phyloP scores from a whole-genome alignment of 2,797 vertebrate genomes.

The Vultur gryphus region DNA sequence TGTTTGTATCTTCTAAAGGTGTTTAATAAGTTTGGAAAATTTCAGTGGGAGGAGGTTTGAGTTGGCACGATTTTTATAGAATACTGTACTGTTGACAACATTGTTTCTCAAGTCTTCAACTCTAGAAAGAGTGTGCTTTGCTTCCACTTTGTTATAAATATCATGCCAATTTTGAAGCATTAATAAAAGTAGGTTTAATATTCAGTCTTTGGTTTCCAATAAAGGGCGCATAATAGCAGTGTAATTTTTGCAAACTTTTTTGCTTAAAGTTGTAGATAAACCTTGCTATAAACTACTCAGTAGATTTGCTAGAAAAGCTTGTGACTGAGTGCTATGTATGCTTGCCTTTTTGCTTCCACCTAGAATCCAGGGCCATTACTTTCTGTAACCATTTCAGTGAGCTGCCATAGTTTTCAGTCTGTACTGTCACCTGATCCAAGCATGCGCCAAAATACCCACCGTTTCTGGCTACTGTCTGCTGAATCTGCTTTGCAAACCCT shows the following conservation, averaged over 20 bases:
- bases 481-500: constrained; percentile 79
- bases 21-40: not conserved
- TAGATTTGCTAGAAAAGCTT: constrained; percentile 66
- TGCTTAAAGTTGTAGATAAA: constrained; percentile 30
- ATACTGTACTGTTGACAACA: not conserved
- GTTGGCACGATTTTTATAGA: not conserved
- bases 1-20: not conserved
- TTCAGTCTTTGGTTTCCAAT: not conserved
- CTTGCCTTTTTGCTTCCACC: constrained; percentile 80
- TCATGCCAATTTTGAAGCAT: not conserved
- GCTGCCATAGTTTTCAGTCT: constrained; percentile 93
- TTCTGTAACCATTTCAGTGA: constrained; percentile 91
- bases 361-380: constrained; percentile 78
- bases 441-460: constrained; percentile 80
- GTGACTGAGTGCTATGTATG: constrained; percentile 74
- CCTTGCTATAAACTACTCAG: constrained; percentile 10
- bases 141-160: not conserved
- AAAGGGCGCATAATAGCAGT: not conserved
- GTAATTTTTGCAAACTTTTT: constrained; percentile 19
- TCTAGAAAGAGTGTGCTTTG: not conserved
- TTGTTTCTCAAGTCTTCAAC: not conserved
- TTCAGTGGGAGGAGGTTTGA: not conserved
- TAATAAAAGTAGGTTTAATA: not conserved
- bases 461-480: constrained; percentile 79
- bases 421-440: constrained; percentile 82